phyloP scores from a whole-genome alignment of 92 coral and sea anemone species.

The Actinostola sp. region DNA sequence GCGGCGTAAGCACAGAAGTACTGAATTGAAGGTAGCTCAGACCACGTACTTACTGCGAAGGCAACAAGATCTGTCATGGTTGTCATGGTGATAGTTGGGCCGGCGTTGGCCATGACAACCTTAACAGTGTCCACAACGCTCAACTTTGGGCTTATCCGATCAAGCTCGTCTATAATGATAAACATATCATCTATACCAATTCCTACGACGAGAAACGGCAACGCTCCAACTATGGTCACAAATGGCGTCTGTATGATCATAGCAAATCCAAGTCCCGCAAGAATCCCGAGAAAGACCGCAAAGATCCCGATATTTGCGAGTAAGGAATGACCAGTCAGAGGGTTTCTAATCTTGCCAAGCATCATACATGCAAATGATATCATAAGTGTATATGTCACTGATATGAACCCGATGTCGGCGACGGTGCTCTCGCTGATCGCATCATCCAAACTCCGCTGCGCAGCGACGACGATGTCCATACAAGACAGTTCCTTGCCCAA shows the following conservation, averaged over 20 bases:
- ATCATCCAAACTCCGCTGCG: constrained; percentile 76
- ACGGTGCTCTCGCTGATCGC: constrained; percentile 84
- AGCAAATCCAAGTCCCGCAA: constrained; percentile 80
- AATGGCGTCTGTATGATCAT: constrained; percentile 68
- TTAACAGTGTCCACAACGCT: constrained; percentile 65
- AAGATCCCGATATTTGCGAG: constrained; percentile 81
- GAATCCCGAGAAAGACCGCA: constrained; percentile 88
- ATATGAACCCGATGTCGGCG: constrained; percentile 69
- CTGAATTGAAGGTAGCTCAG: constrained; percentile 79
- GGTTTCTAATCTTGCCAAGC: constrained; percentile 78
- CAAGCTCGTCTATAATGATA: constrained; percentile 84
- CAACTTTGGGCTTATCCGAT: constrained; percentile 60
- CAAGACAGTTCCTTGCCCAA: constrained; percentile 24
- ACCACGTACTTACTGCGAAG: constrained; percentile 86
- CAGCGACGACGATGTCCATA: constrained; percentile 43
- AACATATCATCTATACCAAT: constrained; percentile 94
- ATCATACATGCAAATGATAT: constrained; percentile 74
- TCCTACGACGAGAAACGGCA: constrained; percentile 82
- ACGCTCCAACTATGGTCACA: constrained; percentile 71
- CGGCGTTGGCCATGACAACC: constrained; percentile 78
- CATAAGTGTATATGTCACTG: constrained; percentile 78
- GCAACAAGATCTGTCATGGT: constrained; percentile 94
- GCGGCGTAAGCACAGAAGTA: constrained; percentile 89
- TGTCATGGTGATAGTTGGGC: constrained; percentile 96
- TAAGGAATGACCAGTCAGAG: constrained; percentile 83